phyloP scores from a whole-genome alignment of 2,113 vertebrate genomes.

The Aramus guarauna region DNA sequence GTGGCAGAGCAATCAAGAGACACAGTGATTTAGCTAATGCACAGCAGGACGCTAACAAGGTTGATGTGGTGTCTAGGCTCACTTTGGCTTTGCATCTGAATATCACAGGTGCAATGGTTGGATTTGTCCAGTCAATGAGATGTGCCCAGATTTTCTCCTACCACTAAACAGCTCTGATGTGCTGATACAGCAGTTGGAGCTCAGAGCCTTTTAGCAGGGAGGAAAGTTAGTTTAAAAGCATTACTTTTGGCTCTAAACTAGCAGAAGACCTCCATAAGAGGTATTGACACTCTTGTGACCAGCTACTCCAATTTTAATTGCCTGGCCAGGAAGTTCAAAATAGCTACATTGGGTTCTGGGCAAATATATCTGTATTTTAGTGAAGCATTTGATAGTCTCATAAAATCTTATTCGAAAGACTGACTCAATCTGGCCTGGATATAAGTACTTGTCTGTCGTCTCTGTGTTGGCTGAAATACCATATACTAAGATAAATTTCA shows the following conservation, averaged over 20 bases:
- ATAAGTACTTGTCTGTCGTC: neutral
- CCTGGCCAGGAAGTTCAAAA: neutral
- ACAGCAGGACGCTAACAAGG: neutral
- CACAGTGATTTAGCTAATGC: too few relatives aligned
- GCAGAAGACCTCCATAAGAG: neutral
- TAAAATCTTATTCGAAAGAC: constrained; percentile 27
- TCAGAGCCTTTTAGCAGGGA: neutral
- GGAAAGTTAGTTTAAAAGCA: neutral
- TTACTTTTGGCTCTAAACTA: neutral
- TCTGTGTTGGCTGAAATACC: neutral
- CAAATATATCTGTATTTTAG: neutral
- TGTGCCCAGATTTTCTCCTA: neutral
- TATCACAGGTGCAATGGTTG: neutral
- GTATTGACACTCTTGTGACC: neutral
- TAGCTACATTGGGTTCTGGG: neutral
- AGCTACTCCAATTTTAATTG: neutral
- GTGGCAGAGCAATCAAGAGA: neutral
- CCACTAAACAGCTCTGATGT: neutral
- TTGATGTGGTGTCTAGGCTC: neutral
- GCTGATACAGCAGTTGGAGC: neutral
- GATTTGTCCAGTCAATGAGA: neutral
- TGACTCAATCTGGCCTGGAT: constrained; percentile 2
- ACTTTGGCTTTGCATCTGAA: neutral
- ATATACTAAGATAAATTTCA: neutral
- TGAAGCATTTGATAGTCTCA: neutral